A percentile compares a stretch with the other conserved stretches of the same genome.
phyloP scores from a whole-genome alignment of 2,113 vertebrate genomes.

The Plecturocebus donacophilus region DNA sequence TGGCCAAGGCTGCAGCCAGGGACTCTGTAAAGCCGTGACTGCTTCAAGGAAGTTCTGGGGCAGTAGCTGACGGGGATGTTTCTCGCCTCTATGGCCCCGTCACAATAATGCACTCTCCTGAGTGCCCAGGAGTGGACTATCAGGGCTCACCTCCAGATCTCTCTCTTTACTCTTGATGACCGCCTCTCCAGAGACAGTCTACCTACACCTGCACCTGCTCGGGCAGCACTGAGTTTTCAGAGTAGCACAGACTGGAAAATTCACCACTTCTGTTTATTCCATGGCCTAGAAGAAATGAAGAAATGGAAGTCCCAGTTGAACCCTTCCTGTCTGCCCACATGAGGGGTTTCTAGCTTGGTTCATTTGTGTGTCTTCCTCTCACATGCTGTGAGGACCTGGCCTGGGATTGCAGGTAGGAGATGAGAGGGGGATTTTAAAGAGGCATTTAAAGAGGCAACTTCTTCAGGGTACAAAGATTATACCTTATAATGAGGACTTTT shows the following conservation, averaged over 20 bases:
- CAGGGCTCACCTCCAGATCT: background rate
- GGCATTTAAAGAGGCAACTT: background rate
- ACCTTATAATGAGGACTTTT: background rate
- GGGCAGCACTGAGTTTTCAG: background rate
- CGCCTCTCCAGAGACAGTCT: background rate
- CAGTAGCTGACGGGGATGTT: accelerated
- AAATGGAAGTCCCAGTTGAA: background rate
- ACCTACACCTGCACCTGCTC: background rate
- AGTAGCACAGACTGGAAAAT: background rate
- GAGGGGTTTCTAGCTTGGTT: background rate
- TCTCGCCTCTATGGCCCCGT: background rate
- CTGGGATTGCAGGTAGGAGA: background rate
- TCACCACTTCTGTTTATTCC: background rate
- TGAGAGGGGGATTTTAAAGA: background rate
- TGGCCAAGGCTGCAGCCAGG: no score
- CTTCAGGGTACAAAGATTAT: background rate
- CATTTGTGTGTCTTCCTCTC: background rate
- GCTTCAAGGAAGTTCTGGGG: background rate
- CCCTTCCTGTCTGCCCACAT: background rate
- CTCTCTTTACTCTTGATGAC: background rate
- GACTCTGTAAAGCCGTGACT: background rate
- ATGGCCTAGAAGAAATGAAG: background rate
- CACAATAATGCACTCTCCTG: background rate
- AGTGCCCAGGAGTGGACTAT: background rate
- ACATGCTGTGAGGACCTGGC: background rate